phyloP scores from a whole-genome alignment of 2,797 vertebrate genomes.

The Helarctos malayanus region DNA sequence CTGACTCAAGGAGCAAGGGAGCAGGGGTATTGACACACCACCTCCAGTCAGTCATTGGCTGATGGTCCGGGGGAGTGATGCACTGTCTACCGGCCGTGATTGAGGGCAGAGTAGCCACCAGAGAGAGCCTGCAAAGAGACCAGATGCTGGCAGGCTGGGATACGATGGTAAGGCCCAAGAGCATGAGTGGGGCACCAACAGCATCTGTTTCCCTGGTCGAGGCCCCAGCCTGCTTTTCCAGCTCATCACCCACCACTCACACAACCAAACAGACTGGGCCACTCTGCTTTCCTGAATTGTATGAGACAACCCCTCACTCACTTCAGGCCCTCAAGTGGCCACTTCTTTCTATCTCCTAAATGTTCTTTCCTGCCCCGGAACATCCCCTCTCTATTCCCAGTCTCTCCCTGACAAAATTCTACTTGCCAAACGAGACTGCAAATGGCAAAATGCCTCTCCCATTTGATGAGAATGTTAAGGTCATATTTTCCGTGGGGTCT shows the following conservation, averaged over 20 bases:
- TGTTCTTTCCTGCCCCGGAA: neutral
- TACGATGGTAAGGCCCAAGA: neutral
- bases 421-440: neutral
- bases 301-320: neutral
- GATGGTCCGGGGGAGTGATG: neutral
- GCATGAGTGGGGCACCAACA: neutral
- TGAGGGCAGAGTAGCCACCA: neutral
- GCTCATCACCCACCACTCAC: neutral
- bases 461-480: neutral
- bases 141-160: neutral
- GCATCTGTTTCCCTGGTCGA: neutral
- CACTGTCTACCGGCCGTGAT: neutral
- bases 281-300: neutral
- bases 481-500: neutral
- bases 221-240: neutral
- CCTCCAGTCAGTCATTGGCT: neutral
- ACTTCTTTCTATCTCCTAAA: neutral
- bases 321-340: neutral
- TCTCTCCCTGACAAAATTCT: neutral
- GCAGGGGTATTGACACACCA: neutral
- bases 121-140: neutral
- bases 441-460: neutral
- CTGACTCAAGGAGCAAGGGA: neutral
- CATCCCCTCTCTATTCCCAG: neutral
- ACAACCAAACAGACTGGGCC: neutral